phyloP scores from a whole-genome alignment of 2,888 invertebrate species.

The Parnassius smintheus region DNA sequence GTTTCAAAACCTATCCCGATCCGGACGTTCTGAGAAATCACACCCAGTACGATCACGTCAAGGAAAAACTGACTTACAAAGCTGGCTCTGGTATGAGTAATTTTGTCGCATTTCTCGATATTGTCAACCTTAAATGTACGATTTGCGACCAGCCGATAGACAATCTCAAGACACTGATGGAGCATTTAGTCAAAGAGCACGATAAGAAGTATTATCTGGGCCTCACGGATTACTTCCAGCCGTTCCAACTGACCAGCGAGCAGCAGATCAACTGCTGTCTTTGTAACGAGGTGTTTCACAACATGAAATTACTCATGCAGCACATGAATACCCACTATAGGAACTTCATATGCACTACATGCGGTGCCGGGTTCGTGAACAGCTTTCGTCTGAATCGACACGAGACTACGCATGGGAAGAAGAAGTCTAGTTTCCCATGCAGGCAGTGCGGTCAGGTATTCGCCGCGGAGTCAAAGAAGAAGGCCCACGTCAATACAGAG shows the following conservation, averaged over 20 bases:
- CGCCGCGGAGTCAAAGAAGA: constrained; percentile 65
- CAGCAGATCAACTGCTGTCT: constrained; percentile 65
- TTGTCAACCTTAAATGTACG: constrained; percentile 67
- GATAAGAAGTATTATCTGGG: constrained; percentile 63
- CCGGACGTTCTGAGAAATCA: constrained; percentile 55
- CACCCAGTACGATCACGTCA: constrained; percentile 59
- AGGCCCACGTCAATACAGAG: constrained; percentile 66
- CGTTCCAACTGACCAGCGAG: constrained; percentile 60
- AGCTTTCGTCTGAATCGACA: constrained; percentile 64
- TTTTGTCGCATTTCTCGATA: constrained; percentile 67
- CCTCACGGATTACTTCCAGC: constrained; percentile 66
- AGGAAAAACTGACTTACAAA: constrained; percentile 66
- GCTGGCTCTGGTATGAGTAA: constrained; percentile 63
- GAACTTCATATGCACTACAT: constrained; percentile 70
- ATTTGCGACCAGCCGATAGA: constrained; percentile 58
- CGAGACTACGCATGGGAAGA: constrained; percentile 65
- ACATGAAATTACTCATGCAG: constrained; percentile 69
- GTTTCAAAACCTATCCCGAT: constrained; percentile 64
- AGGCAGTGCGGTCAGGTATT: constrained; percentile 63
- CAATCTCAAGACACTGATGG: constrained; percentile 48
- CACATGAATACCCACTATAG: constrained; percentile 73
- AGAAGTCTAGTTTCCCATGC: constrained; percentile 65
- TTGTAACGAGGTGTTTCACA: constrained; percentile 63
- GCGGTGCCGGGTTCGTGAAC: constrained; percentile 72
- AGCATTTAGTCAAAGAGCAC: constrained; percentile 61